phyloP scores from a whole-genome alignment of 2,797 vertebrate species.

The Rhynchonycteris naso region DNA sequence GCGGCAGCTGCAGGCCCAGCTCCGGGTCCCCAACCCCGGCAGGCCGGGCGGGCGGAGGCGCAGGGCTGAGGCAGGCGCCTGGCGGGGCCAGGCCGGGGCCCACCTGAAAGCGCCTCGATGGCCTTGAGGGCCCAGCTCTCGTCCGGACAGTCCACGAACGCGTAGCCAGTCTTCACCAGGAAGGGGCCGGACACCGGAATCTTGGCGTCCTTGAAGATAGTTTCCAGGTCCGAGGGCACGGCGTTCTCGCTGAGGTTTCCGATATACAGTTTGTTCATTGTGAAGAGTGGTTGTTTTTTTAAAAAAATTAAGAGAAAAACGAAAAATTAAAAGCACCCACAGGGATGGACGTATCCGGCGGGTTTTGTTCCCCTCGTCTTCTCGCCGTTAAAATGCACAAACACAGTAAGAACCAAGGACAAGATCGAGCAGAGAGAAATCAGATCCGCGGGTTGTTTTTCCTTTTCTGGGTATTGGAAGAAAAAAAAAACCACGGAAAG shows the following conservation, averaged over 20 bases:
- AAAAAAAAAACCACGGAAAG: conserved; percentile 59
- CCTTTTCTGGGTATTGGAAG: conserved; percentile 63
- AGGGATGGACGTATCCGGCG: conserved; percentile 53
- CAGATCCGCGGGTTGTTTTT: conserved; percentile 71
- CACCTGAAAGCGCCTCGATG: conserved; percentile 99
- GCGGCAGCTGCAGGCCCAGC: neutral
- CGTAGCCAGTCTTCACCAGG: conserved; percentile 97
- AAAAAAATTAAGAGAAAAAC: conserved; percentile 58
- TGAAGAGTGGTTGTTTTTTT: conserved; percentile 77
- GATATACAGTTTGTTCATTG: conserved; percentile 99
- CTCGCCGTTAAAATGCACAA: conserved; percentile 56
- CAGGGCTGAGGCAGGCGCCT: neutral
- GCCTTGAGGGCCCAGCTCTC: conserved; percentile 98
- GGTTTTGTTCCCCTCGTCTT: conserved; percentile 77
- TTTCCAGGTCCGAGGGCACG: conserved; percentile 96
- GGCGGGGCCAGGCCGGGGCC: conserved; percentile 76
- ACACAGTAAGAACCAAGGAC: conserved; percentile 62
- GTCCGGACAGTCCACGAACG: conserved; percentile 99
- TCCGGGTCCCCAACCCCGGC: neutral
- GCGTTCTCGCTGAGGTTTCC: conserved; percentile 97
- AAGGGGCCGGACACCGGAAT: conserved; percentile 96
- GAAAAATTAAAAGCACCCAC: conserved; percentile 74
- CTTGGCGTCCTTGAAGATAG: conserved; percentile 98
- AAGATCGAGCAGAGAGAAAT: conserved; percentile 64
- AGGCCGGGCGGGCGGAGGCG: neutral